Conservation (phyloP, 1,140 invertebrate genomes). For the Ceratosolen fusciceps region DNA sequence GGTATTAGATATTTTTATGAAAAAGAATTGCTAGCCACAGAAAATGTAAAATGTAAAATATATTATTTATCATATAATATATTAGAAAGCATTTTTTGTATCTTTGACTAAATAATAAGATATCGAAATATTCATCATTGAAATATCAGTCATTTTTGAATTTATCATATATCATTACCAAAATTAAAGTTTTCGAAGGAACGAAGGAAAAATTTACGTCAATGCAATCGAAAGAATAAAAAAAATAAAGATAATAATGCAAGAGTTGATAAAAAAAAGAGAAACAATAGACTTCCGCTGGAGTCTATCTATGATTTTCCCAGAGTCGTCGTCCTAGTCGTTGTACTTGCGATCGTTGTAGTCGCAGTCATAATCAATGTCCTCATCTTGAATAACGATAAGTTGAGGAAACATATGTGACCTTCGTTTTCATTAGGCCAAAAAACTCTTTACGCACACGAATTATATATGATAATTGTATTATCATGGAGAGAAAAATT, state of each 20-base stretch:
- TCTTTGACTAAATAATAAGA: no score
- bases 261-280: background rate
- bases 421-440: conserved; percentile 46
- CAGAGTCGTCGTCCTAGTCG: conserved; percentile 14
- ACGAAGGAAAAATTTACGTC: background rate
- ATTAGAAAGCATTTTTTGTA: no score
- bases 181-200: no score
- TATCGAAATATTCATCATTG: no score
- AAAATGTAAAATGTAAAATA: no score
- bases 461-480: conserved; percentile 43
- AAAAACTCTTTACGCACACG: conserved; percentile 41
- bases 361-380: background rate
- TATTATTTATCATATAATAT: no score
- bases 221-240: background rate
- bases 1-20: no score
- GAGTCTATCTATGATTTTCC: conserved; percentile 24
- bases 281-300: conserved; percentile 41
- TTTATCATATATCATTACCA: no score
- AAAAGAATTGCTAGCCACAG: no score
- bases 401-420: conserved; percentile 34
- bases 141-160: no score
- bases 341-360: background rate
- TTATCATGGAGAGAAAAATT: conserved; percentile 18
- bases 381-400: background rate
- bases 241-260: background rate